Evolutionary conservation across 2,888 invertebrate species (phyloP), one percentile per base, ranked within the genome.

Genomic region (Coenonympha glycerion): DNA sequence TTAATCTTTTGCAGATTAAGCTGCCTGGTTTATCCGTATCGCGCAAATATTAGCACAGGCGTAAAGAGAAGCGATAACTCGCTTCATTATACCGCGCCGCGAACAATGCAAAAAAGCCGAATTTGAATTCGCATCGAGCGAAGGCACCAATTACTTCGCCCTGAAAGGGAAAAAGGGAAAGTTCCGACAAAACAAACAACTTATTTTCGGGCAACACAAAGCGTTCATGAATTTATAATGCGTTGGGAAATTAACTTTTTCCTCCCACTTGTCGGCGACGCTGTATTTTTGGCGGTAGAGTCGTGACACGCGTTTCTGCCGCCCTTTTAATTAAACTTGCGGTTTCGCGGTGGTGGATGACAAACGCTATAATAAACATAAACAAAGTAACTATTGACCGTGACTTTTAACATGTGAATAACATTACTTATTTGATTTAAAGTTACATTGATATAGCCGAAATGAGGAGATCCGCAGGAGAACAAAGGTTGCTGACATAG

Each of bases 221-320:
- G 79, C 78, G 74, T 71, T 71, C 79, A 83, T 83, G 82, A 83
- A 83, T 83, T 79, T 81, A 77, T 82, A 81, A 83, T 83, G 74
- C 62, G 61, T 55, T 59, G 71, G 80, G 79, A 81, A 80, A 81
- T 82, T 81, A 81, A 74, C 76, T 81, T 80, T 82, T 79, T 76
- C 74, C 74, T 72, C 69, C 49, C 57, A 58, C 57, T 58, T 52
- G 52, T 47, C 44, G 52, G 52, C 46, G 53, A 54, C 53, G 55
- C 33, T 52, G 50, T 50, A 49, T 58, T 52, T 56, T 57, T 51
- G 57, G 50, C 56, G 53, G 48, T 19, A 31, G 8, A 24, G 19
- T 8, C 19, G 24, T 36, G 34, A 26, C 36, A 26, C 18, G 24
- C 18, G 6, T 28, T 39, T 15, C 42, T 44, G 41, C 46, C 44